Percentiles rank a stretch among this genome's conserved stretches.
phyloP scores from a whole-genome alignment of 2,888 invertebrate genomes.

The Lamellibrachia columna region DNA sequence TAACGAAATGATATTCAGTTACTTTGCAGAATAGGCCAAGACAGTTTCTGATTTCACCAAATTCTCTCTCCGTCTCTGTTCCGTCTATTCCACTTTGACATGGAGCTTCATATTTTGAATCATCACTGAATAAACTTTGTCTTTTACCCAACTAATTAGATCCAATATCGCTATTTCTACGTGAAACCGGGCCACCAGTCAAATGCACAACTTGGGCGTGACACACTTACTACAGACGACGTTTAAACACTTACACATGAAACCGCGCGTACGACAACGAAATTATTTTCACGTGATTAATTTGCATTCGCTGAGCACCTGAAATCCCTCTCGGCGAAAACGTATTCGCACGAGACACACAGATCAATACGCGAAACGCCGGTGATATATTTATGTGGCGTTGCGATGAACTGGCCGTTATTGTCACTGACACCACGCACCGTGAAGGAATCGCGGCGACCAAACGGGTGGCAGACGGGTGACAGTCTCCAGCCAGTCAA shows the following conservation, averaged over 20 bases:
- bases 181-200: neutral
- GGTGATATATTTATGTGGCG: slow-evolving; percentile 1
- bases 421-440: neutral
- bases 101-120: neutral
- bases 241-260: neutral
- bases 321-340: slow-evolving; percentile 1
- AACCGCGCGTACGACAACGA: neutral
- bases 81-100: neutral
- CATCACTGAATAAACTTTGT: neutral
- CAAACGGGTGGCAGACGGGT: neutral
- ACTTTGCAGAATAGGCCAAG: too few species aligned
- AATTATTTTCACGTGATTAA: slow-evolving; percentile 1
- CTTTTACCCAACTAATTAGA: neutral
- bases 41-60: neutral
- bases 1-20: too few species aligned
- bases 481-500: neutral
- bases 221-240: neutral
- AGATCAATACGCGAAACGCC: slow-evolving; percentile 2
- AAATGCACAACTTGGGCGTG: neutral
- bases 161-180: neutral
- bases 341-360: neutral
- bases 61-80: neutral
- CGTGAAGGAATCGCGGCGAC: neutral
- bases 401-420: neutral
- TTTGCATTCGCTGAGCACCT: neutral